These are phyloP conservation scores for Tarsius wallacei DNA, from an alignment of 2,797 vertebrate genomes.

Conservation along the genomic window DNA sequence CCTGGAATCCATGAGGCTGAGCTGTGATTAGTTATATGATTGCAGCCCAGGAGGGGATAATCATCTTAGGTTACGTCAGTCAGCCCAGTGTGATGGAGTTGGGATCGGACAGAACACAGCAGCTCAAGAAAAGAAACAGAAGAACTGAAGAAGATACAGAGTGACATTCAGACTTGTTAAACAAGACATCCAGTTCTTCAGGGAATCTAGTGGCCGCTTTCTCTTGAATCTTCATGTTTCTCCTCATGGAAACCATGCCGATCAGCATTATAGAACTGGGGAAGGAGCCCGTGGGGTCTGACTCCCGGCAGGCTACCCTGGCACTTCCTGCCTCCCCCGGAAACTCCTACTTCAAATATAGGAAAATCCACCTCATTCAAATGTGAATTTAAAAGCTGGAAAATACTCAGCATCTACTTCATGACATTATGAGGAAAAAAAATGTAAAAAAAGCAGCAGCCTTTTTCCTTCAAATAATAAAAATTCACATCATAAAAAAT, in stretches of 20 bases:
- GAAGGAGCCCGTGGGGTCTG: not conserved
- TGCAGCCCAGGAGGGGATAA: too few species aligned
- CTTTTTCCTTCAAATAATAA: not conserved
- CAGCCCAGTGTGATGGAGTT: not conserved
- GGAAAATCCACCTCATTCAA: not conserved
- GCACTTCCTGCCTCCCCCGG: not conserved
- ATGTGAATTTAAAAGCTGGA: not conserved
- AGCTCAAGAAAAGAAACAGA: not conserved
- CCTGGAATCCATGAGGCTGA: fast-evolving
- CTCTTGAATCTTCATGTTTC: not conserved
- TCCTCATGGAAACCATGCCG: not conserved
- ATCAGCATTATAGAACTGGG: not conserved
- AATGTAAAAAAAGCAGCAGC: not conserved
- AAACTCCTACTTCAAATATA: not conserved
- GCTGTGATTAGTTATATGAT: fast-evolving
- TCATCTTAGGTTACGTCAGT: fast-evolving
- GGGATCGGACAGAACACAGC: not conserved
- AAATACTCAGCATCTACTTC: not conserved
- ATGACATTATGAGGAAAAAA: not conserved
- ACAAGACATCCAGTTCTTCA: not conserved
- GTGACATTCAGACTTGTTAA: not conserved
- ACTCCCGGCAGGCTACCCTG: not conserved
- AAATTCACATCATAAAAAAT: not conserved
- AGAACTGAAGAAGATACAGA: not conserved
- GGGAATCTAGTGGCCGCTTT: not conserved